Percentiles rank a stretch among this genome's conserved stretches.
These are phyloP conservation scores for Ciconia nigra DNA, from an alignment of 2,797 vertebrate genomes.

Conservation along the genomic window DNA sequence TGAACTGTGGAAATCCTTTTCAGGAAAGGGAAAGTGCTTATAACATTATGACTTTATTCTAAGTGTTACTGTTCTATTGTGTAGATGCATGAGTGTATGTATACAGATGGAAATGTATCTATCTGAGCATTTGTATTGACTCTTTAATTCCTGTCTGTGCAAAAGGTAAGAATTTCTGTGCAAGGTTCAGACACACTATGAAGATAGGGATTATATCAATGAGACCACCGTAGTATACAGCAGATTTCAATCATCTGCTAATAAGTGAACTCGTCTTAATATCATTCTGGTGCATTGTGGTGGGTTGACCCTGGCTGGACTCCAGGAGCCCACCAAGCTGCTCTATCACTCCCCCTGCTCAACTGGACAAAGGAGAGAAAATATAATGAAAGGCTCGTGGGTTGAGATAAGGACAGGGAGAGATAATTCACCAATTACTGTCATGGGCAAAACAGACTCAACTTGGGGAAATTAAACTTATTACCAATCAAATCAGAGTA, in stretches of 20 bases:
- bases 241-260: background rate
- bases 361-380: no score
- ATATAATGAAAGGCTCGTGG: no score
- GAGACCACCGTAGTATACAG: rapidly evolving
- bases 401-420: no score
- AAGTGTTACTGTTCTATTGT: background rate
- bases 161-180: background rate
- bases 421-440: no score
- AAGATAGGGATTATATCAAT: background rate
- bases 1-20: background rate
- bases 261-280: background rate
- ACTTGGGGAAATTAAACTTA: no score
- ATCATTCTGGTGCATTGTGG: background rate
- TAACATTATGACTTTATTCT: background rate
- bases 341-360: no score
- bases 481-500: no score
- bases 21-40: background rate
- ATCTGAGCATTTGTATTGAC: background rate
- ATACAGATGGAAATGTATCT: background rate
- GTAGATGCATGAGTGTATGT: rapidly evolving
- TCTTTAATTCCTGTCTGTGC: background rate
- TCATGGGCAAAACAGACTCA: no score
- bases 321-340: no score
- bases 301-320: no score
- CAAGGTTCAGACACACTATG: background rate